Conservation (phyloP, 2,797 vertebrate genomes). For the Austrolebias charrua region DNA sequence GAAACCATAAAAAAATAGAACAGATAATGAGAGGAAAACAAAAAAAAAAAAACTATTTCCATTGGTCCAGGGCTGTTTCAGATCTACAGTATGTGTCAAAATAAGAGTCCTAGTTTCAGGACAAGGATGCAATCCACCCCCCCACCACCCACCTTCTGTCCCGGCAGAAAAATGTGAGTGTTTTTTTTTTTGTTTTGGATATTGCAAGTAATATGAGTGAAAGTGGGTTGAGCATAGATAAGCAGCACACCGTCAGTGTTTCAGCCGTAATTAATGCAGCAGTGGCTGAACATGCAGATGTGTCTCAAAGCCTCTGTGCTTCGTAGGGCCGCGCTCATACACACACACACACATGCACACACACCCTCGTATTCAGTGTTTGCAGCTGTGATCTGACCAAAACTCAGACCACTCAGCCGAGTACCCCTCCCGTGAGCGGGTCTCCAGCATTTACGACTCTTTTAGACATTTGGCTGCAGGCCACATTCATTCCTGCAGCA, state of each 20-base stretch:
- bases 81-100: constrained; percentile 99
- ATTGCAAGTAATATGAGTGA: constrained; percentile 76
- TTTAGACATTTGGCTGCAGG: constrained; percentile 56
- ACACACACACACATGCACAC: constrained; percentile 32
- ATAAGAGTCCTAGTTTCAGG: constrained; percentile 76
- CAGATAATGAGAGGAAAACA: constrained; percentile 85
- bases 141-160: constrained; percentile 45
- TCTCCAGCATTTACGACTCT: constrained; percentile 54
- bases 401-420: neutral
- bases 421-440: constrained; percentile 21
- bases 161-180: constrained; percentile 72
- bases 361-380: constrained; percentile 54
- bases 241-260: constrained; percentile 67
- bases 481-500: constrained; percentile 63
- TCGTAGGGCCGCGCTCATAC: constrained; percentile 36
- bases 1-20: constrained; percentile 87
- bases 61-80: constrained; percentile 98
- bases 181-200: constrained; percentile 53
- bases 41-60: constrained; percentile 89
- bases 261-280: constrained; percentile 79
- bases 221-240: constrained; percentile 61
- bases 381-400: constrained; percentile 35
- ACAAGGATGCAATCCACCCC: constrained; percentile 56
- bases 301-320: constrained; percentile 65
- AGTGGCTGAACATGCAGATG: constrained; percentile 77